These are phyloP conservation scores for Melanogrammus aeglefinus DNA, from an alignment of 2,797 vertebrate genomes.

Conservation along the genomic window DNA sequence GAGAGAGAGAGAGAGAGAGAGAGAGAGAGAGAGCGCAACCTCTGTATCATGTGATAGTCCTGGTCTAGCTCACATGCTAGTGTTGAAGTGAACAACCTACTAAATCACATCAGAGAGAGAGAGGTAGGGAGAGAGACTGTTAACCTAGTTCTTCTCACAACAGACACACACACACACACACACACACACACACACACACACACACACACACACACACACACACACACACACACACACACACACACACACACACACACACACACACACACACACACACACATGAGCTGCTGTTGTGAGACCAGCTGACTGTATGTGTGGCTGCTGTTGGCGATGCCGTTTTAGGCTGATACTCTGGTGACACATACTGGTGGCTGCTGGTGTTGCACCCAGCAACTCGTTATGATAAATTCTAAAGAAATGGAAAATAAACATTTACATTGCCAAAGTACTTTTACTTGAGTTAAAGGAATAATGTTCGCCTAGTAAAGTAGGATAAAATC, in stretches of 20 bases:
- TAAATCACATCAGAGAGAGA: constrained; percentile 28
- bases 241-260: neutral
- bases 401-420: neutral
- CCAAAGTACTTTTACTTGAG: neutral
- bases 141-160: too few relatives aligned
- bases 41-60: constrained; percentile 11
- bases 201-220: neutral
- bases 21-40: neutral
- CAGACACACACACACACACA: neutral
- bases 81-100: constrained; percentile 19
- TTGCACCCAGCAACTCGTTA: neutral
- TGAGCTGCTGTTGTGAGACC: neutral
- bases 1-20: neutral
- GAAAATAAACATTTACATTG: neutral
- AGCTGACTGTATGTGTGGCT: neutral
- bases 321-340: neutral
- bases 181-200: neutral
- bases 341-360: neutral
- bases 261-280: neutral
- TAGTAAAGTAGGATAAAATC: neutral
- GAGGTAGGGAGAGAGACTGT: too few relatives aligned
- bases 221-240: neutral
- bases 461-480: neutral
- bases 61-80: constrained; percentile 27
- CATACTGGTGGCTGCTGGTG: neutral